Evolutionary conservation across 2,888 invertebrate genomes (phyloP).

Genomic region (Xestobium rufovillosum): DNA sequence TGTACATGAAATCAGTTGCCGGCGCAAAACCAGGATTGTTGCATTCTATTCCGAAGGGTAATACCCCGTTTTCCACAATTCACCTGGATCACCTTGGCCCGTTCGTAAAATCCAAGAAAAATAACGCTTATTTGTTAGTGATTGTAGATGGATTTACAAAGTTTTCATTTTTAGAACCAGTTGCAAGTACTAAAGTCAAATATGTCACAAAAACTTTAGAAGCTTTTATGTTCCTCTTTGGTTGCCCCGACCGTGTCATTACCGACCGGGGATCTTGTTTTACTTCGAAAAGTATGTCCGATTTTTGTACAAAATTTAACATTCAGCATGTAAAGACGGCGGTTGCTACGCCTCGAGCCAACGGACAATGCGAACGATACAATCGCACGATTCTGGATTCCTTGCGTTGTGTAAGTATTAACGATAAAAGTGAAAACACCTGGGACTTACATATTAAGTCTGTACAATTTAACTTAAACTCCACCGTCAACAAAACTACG

Average conservation of each 20-base stretch:
- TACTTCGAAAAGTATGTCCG: constrained; percentile 19
- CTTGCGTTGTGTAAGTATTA: constrained; percentile 19
- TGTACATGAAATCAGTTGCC: constrained; percentile 28
- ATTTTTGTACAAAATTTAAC: constrained; percentile 20
- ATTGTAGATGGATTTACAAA: constrained; percentile 37
- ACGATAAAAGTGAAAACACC: neutral
- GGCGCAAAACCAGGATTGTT: constrained; percentile 30
- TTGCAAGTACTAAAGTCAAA: constrained; percentile 25
- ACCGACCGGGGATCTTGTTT: constrained; percentile 21
- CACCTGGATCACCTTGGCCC: constrained; percentile 39
- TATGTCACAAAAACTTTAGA: constrained; percentile 10
- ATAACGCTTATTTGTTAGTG: constrained; percentile 31
- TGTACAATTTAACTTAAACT: constrained; percentile 21
- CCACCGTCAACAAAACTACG: constrained; percentile 8
- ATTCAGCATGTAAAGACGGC: constrained; percentile 23
- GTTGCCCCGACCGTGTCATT: constrained; percentile 18
- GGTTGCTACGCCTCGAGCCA: constrained; percentile 26
- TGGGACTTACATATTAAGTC: constrained; percentile 21
- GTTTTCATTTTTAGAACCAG: constrained; percentile 31
- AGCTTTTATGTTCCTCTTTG: constrained; percentile 12
- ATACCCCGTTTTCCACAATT: constrained; percentile 35
- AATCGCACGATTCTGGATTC: constrained; percentile 22
- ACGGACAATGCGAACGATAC: constrained; percentile 25
- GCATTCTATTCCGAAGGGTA: constrained; percentile 35
- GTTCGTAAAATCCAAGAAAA: constrained; percentile 30